Base-by-base conservation (phyloP, 2,797 vertebrate genomes). In the Diceros bicornis region DNA sequence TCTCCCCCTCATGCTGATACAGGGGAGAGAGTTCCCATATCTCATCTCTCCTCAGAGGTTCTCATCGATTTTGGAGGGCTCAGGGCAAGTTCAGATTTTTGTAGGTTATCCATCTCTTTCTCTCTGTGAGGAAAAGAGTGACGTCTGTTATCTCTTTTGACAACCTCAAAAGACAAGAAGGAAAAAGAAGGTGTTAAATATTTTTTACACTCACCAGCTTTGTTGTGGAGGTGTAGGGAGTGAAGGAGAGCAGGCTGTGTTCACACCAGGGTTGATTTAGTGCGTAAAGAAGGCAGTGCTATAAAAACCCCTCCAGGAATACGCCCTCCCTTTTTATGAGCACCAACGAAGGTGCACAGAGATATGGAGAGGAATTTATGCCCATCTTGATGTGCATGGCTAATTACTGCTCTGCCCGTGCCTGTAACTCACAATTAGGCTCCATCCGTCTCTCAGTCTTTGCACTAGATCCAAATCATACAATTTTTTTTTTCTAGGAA, bases 321-420 rank as follows among this genome's bases (percentile, higher is more conserved):
- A 25, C 64, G 50, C 16, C 32, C 18, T 61, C 1, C 18, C 47
- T 18, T 72, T 83, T 41, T 10, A 57, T 62, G 74, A 55, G 27
- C 62, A 41, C 10, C 14, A 7, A 17, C 2, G 16, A n/a, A 17
- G 17, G n/a, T n/a, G 21, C 0, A 2, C 18, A 10, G 23, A 6
- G 44, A 21, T 11, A 12, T 2, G 4, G 25, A 62, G 62, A 44
- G 44, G 41, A 41, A 57, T 37, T n/a, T 23, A n/a, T 5, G 1
- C 3, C 17, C 32, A 0, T 3, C 0, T 25, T 4, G 59, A 4
- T 13, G 25, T 4, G 18, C 1, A 12, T 18, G 25, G 32, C 3
- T 64, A 18, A n/a, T 59, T 20, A 50, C 2, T 27, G 3, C 32
- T 47, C 14, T 12, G 6, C 20, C 14, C 29, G 25, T 1, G 14